Percentiles rank a stretch among this genome's conserved stretches.
Evolutionary conservation across 2,888 invertebrate species (phyloP).

Genomic region (Melanotus villosus): DNA sequence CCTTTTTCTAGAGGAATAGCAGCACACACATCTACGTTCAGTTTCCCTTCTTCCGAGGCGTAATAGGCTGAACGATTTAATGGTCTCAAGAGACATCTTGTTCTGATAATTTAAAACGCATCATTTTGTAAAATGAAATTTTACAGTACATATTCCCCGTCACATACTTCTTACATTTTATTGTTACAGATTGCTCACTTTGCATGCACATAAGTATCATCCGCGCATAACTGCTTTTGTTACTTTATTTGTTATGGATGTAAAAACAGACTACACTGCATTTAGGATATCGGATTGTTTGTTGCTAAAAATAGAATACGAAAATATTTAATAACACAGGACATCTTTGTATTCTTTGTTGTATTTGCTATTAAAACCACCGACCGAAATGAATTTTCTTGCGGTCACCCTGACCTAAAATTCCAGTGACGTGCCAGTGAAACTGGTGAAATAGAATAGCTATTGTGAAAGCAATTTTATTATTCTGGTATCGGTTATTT

Average conservation of each 20-base stretch:
- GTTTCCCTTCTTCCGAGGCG: conserved; percentile 45
- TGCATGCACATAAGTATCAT: conserved; percentile 35
- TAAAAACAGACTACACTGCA: neutral
- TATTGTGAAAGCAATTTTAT: conserved; percentile 3
- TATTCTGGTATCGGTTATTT: neutral
- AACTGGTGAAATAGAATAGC: neutral
- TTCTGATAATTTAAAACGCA: conserved; percentile 61
- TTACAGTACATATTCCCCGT: conserved; percentile 68
- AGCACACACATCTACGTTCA: conserved; percentile 25
- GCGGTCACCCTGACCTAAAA: conserved; percentile 12
- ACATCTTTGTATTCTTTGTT: too few relatives aligned
- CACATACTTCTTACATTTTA: conserved; percentile 65
- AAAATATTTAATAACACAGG: too few relatives aligned
- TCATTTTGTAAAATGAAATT: conserved; percentile 65
- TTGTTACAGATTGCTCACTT: conserved; percentile 65
- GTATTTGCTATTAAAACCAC: too few relatives aligned
- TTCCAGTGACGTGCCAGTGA: conserved; percentile 5
- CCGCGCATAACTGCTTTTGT: conserved; percentile 8
- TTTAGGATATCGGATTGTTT: too few relatives aligned
- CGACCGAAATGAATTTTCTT: conserved; percentile 6
- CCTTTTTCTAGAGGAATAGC: conserved; percentile 26
- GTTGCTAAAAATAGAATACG: too few relatives aligned
- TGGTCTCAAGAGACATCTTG: conserved; percentile 58
- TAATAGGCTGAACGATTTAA: conserved; percentile 60
- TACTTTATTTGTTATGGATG: neutral